Evolutionary conservation across 2,113 vertebrate genomes (phyloP).

Genomic region (Numida meleagris): DNA sequence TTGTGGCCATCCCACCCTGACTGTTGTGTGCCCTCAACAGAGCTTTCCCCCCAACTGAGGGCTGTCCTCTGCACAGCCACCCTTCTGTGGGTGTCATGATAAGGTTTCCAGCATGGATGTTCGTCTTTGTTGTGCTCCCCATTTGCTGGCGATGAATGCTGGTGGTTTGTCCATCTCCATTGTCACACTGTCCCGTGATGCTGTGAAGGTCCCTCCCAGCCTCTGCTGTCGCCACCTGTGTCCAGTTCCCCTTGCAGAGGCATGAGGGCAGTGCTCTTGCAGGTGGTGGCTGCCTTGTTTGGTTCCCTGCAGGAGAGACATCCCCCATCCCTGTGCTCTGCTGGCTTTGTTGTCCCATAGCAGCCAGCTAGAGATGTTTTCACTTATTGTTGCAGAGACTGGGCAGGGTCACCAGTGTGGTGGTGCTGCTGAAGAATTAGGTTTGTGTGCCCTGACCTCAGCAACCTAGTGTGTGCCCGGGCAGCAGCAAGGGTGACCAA

Average conservation of each 20-base stretch:
- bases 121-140: not conserved
- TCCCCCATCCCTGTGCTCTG: rapidly evolving
- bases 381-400: not conserved
- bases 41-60: not conserved
- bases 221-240: rapidly evolving
- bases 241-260: not conserved
- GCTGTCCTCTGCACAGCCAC: not conserved
- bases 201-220: not conserved
- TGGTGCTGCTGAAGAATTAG: not conserved
- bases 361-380: not conserved
- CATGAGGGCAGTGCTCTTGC: not conserved
- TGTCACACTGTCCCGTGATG: not conserved
- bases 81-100: not conserved
- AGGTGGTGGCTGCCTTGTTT: not conserved
- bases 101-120: not conserved
- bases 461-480: not conserved
- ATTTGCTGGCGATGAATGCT: not conserved
- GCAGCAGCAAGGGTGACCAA: not conserved
- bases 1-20: not conserved
- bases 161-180: not conserved
- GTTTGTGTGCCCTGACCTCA: not conserved
- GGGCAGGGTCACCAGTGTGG: rapidly evolving
- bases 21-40: not conserved
- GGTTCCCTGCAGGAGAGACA: not conserved
- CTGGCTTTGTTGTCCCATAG: not conserved